Conservation (phyloP, 2,888 invertebrate species). For the Spodoptera exigua region DNA sequence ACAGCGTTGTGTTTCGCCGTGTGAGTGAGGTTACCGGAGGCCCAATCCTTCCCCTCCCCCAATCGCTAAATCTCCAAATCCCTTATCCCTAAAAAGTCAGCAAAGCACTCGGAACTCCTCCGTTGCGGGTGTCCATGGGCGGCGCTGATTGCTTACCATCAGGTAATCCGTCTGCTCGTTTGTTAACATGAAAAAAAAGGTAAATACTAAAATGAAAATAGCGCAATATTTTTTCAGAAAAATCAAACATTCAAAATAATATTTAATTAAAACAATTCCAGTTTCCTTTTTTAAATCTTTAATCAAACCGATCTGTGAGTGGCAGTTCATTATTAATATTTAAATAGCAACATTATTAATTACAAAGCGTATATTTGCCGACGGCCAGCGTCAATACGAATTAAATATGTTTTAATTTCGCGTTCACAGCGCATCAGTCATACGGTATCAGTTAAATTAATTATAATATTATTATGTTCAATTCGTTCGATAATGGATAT, state of each 20-base stretch:
- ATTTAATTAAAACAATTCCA: constrained; percentile 19
- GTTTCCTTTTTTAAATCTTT: constrained; percentile 46
- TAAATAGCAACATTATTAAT: constrained; percentile 49
- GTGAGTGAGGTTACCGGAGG: too few species aligned
- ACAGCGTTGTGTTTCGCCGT: too few species aligned
- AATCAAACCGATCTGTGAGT: constrained; percentile 35
- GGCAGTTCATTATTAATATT: constrained; percentile 48
- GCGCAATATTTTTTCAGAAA: too few species aligned
- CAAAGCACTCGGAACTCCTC: too few species aligned
- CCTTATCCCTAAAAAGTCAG: too few species aligned
- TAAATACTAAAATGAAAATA: too few species aligned
- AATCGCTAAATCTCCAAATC: too few species aligned
- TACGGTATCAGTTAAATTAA: constrained; percentile 42
- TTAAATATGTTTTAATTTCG: constrained; percentile 53
- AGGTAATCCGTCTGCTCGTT: too few species aligned
- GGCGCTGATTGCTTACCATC: too few species aligned
- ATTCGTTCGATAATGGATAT: constrained; percentile 11
- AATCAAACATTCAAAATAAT: constrained; percentile 5
- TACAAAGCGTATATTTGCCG: constrained; percentile 41
- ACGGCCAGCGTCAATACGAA: constrained; percentile 49
- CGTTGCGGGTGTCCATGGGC: too few species aligned
- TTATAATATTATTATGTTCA: constrained; percentile 28
- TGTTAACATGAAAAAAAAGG: too few species aligned
- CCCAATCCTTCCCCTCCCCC: too few species aligned
- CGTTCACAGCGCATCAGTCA: constrained; percentile 42